Conservation (phyloP, 2,888 invertebrate genomes). For the Cheilosia pagana region DNA sequence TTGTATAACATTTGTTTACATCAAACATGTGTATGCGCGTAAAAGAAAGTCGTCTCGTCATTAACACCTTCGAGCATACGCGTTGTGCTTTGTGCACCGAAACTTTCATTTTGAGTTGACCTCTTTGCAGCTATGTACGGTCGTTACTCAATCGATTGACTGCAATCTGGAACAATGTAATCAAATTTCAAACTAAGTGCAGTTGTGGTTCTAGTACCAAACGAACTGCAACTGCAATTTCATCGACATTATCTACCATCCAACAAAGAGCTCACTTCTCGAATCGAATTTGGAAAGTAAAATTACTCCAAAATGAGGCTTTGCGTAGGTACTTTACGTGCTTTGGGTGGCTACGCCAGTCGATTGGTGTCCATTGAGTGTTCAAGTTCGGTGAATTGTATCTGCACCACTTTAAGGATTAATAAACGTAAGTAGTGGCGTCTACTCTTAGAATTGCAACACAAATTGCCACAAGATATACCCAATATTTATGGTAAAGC, state of each 20-base stretch:
- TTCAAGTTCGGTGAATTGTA: constrained; percentile 38
- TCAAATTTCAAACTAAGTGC: too few species aligned
- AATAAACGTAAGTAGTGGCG: constrained; percentile 27
- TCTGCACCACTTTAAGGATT: constrained; percentile 6
- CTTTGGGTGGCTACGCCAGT: constrained; percentile 35
- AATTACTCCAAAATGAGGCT: constrained; percentile 2
- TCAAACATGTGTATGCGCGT: constrained; percentile 11
- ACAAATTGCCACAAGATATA: constrained; percentile 13
- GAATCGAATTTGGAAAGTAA: not conserved
- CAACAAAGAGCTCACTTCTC: constrained; percentile 6
- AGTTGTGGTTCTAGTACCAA: not conserved
- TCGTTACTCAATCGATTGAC: not conserved
- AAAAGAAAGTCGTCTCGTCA: constrained; percentile 46
- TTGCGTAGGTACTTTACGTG: not conserved
- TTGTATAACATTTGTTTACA: constrained; percentile 52
- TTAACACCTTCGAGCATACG: constrained; percentile 16
- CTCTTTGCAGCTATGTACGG: not conserved
- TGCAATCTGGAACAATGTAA: not conserved
- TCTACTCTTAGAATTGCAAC: constrained; percentile 5
- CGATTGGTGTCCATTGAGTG: constrained; percentile 36
- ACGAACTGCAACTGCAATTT: not conserved
- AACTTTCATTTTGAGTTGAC: constrained; percentile 52
- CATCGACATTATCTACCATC: too few species aligned
- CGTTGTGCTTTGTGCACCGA: not conserved
- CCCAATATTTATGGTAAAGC: not conserved